A percentile compares a stretch with the other conserved stretches of the same genome.
Conservation (phyloP, 37 sponge, comb jelly and placozoan genomes). For the Axinella damicornis region DNA sequence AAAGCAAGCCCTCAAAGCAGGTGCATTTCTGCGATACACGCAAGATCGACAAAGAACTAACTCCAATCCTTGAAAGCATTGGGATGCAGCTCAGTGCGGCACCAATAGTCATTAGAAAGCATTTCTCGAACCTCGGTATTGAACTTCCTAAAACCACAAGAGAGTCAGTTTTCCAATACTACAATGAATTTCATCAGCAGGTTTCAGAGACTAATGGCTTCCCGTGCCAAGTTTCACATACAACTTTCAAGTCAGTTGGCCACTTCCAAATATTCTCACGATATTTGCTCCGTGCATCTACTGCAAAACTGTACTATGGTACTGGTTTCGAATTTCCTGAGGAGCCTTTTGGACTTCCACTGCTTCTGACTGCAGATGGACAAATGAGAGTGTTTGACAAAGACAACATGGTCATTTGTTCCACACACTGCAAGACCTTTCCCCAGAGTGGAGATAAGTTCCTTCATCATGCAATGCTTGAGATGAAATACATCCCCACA, state of each 20-base stretch:
- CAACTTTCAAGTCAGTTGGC: conserved; percentile 11
- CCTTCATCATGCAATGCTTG: conserved; percentile 25
- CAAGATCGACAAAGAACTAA: not conserved
- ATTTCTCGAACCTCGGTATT: not conserved
- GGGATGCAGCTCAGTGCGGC: conserved; percentile 28
- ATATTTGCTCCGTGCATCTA: not conserved
- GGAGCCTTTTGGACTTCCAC: conserved; percentile 36
- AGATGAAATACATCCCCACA: not conserved
- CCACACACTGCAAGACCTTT: conserved; percentile 9
- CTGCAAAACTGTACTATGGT: too few species aligned
- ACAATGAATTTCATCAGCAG: not conserved
- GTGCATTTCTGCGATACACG: not conserved
- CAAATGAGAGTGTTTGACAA: conserved; percentile 37
- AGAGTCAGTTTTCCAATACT: conserved; percentile 15
- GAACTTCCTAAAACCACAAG: not conserved
- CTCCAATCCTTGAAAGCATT: conserved; percentile 8
- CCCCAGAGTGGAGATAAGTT: not conserved
- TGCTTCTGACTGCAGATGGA: conserved; percentile 58
- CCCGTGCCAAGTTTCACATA: conserved; percentile 15
- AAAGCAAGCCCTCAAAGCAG: not conserved
- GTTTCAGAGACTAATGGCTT: not conserved
- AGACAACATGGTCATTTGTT: conserved; percentile 27
- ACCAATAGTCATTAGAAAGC: not conserved
- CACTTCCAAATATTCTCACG: conserved; percentile 20
- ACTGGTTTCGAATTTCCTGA: conserved; percentile 12